phyloP scores from a whole-genome alignment of 2,888 invertebrate genomes.

The Platerodrilus igneus region DNA sequence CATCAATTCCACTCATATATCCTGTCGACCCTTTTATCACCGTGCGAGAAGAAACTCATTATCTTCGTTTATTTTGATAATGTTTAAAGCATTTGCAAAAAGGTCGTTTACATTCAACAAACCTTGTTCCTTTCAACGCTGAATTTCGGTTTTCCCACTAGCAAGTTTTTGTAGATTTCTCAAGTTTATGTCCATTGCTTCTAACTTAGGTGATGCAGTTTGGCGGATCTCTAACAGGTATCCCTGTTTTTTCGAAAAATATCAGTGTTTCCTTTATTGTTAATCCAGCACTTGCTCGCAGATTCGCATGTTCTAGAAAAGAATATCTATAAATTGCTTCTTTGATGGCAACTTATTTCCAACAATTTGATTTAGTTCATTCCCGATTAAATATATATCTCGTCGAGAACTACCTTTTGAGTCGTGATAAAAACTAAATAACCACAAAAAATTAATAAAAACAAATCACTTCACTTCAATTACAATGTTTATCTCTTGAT shows the following conservation, averaged over 20 bases:
- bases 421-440: too few species aligned
- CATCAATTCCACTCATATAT: conserved; percentile 30
- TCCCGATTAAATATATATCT: neutral
- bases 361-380: neutral
- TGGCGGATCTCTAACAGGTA: conserved; percentile 25
- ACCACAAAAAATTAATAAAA: too few species aligned
- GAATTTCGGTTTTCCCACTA: conserved; percentile 24
- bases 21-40: conserved; percentile 32
- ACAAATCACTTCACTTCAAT: too few species aligned
- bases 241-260: conserved; percentile 35
- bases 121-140: conserved; percentile 6
- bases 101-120: conserved; percentile 29
- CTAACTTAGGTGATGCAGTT: conserved; percentile 27
- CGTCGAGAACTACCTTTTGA: too few species aligned
- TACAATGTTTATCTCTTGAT: too few species aligned
- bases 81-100: conserved; percentile 21
- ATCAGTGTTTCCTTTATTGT: conserved; percentile 19
- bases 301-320: conserved; percentile 22
- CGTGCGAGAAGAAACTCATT: conserved; percentile 30
- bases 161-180: conserved; percentile 33
- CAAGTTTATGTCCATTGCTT: conserved; percentile 35
- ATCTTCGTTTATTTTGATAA: conserved; percentile 33
- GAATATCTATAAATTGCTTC: conserved; percentile 4
- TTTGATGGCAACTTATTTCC: neutral
- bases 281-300: conserved; percentile 20